These are phyloP conservation scores for Heteronetta atricapilla DNA, from an alignment of 2,113 vertebrate genomes.

Conservation along the genomic window DNA sequence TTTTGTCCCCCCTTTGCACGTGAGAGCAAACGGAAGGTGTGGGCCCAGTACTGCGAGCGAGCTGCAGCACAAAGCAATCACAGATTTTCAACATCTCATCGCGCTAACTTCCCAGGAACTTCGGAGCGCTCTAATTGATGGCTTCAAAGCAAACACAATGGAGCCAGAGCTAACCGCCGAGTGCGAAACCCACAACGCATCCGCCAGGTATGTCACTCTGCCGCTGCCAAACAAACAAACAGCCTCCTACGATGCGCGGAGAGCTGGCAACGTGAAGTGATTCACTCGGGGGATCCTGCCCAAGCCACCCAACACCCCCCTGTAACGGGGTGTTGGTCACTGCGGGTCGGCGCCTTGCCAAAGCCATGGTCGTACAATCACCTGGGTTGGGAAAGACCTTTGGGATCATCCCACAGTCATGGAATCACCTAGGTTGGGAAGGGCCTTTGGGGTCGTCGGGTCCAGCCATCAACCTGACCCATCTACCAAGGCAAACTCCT, in stretches of 20 bases:
- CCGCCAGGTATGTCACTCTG: neutral
- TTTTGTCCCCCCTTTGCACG: neutral
- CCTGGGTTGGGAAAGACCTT: neutral
- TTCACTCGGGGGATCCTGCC: neutral
- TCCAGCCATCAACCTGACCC: neutral
- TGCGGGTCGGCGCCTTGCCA: neutral
- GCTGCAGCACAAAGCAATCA: neutral
- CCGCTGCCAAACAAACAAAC: neutral
- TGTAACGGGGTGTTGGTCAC: neutral
- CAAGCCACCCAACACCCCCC: neutral
- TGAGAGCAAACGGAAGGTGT: neutral
- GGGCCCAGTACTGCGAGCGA: neutral
- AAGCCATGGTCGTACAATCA: neutral
- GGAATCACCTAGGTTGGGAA: neutral
- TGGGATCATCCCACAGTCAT: neutral
- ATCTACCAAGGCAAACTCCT: neutral
- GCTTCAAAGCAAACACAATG: neutral
- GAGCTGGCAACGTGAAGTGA: rapidly evolving
- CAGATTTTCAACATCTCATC: neutral
- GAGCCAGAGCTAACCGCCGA: neutral
- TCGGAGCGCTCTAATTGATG: neutral
- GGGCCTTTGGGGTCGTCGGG: neutral
- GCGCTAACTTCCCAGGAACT: neutral
- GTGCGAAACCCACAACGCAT: neutral
- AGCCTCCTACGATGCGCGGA: neutral